Evolutionary conservation across 2,113 vertebrate genomes (phyloP).

Genomic region (Corythoichthys intestinalis): DNA sequence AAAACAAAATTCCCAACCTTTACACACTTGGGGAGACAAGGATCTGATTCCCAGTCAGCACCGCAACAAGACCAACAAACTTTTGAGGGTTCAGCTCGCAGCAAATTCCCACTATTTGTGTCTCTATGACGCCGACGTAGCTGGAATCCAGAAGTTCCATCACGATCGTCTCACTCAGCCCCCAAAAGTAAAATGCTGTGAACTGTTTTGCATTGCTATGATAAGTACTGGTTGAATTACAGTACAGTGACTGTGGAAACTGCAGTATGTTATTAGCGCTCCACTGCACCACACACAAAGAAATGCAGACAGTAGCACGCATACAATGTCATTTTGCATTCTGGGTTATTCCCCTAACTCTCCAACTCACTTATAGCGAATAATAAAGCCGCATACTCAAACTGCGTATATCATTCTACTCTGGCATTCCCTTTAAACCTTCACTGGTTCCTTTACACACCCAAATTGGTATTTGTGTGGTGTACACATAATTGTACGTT

Average conservation of each 20-base stretch:
- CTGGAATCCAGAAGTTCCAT: slow-evolving; percentile 26
- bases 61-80: slow-evolving; percentile 60
- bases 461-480: slow-evolving; percentile 78
- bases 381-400: slow-evolving; percentile 44
- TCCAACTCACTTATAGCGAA: slow-evolving; percentile 33
- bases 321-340: slow-evolving; percentile 19
- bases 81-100: slow-evolving; percentile 38
- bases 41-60: slow-evolving; percentile 56
- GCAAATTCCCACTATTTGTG: slow-evolving; percentile 40
- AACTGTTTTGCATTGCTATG: slow-evolving; percentile 42
- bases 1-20: slow-evolving; percentile 70
- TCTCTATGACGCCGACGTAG: slow-evolving; percentile 8
- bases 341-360: slow-evolving; percentile 37
- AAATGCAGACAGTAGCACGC: slow-evolving; percentile 5
- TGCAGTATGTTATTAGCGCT: slow-evolving; percentile 59
- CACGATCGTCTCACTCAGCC: background rate
- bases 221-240: slow-evolving; percentile 54
- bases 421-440: slow-evolving; percentile 54
- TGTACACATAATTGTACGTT: slow-evolving; percentile 74
- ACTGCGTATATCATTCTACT: slow-evolving; percentile 35
- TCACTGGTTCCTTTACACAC: slow-evolving; percentile 70
- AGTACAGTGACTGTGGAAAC: slow-evolving; percentile 27
- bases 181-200: slow-evolving; percentile 25
- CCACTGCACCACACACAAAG: slow-evolving; percentile 32
- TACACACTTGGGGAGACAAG: slow-evolving; percentile 44